These are phyloP conservation scores for Orthonychiurus folsomi DNA, from an alignment of 2,888 invertebrate genomes.

Conservation along the genomic window DNA sequence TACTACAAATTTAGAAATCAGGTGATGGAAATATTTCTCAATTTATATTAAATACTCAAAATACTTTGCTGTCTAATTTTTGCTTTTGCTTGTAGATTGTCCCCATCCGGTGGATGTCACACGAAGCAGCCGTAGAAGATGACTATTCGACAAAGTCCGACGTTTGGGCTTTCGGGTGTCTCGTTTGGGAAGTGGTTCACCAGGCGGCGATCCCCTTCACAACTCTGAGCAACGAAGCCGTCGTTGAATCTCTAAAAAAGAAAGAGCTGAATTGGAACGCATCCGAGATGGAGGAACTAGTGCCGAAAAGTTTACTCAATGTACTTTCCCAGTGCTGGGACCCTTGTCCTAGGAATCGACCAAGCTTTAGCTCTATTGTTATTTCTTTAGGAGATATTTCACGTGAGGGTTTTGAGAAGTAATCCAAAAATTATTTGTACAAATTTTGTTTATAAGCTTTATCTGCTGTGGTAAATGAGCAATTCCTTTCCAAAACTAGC, in stretches of 20 bases:
- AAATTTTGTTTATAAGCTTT: too few relatives aligned
- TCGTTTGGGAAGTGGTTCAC: constrained; percentile 81
- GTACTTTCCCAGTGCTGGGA: constrained; percentile 34
- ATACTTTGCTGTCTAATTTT: background rate
- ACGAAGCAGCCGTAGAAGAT: constrained; percentile 79
- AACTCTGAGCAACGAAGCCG: constrained; percentile 65
- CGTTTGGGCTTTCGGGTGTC: constrained; percentile 80
- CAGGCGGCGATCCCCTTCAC: constrained; percentile 68
- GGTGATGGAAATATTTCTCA: constrained; percentile 44
- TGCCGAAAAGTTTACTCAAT: constrained; percentile 24
- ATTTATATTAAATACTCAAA: background rate
- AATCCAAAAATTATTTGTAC: too few relatives aligned
- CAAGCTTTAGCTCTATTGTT: constrained; percentile 35
- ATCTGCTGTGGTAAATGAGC: too few relatives aligned
- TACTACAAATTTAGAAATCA: constrained; percentile 77
- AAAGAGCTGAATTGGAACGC: constrained; percentile 27
- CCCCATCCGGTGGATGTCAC: constrained; percentile 82
- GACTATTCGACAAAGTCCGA: constrained; percentile 89
- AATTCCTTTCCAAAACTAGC: too few relatives aligned
- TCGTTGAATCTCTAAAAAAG: constrained; percentile 56
- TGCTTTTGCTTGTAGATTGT: constrained; percentile 52
- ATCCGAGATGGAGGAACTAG: constrained; percentile 17
- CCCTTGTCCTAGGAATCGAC: constrained; percentile 35
- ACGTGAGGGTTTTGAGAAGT: constrained; percentile 4
- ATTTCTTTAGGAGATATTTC: constrained; percentile 32